These are phyloP conservation scores for Syritta pipiens DNA, from an alignment of 2,888 invertebrate species.

Conservation along the genomic window DNA sequence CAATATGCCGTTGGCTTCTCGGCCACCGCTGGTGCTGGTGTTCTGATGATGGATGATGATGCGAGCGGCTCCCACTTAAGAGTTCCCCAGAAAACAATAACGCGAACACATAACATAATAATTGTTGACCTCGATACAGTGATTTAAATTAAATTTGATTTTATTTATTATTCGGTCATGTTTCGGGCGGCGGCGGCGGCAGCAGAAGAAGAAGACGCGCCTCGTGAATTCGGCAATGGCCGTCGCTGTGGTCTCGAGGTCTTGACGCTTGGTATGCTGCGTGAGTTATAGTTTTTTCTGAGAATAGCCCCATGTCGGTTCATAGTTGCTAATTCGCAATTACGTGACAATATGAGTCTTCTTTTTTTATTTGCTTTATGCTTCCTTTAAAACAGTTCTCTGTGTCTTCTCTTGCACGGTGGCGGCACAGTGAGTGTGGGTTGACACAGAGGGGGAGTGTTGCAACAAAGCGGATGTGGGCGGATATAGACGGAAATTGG, in stretches of 20 bases:
- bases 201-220: too few relatives aligned
- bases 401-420: too few relatives aligned
- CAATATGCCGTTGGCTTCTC: too few relatives aligned
- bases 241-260: too few relatives aligned
- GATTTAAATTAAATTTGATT: conserved; percentile 58
- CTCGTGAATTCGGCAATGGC: too few relatives aligned
- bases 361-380: too few relatives aligned
- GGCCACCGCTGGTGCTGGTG: conserved; percentile 11
- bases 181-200: background rate
- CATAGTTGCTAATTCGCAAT: background rate
- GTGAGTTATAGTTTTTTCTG: background rate
- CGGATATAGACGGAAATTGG: background rate
- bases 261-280: background rate
- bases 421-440: too few relatives aligned
- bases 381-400: too few relatives aligned
- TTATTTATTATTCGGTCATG: background rate
- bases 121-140: conserved; percentile 64
- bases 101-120: conserved; percentile 49
- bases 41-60: conserved; percentile 7
- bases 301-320: too few relatives aligned
- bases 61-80: conserved; percentile 41
- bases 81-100: conserved; percentile 32
- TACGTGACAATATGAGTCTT: background rate
- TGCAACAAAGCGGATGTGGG: background rate
- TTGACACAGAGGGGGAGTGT: too few relatives aligned